Conservation (phyloP, 1,140 invertebrate species). For the Drosophila orena region DNA sequence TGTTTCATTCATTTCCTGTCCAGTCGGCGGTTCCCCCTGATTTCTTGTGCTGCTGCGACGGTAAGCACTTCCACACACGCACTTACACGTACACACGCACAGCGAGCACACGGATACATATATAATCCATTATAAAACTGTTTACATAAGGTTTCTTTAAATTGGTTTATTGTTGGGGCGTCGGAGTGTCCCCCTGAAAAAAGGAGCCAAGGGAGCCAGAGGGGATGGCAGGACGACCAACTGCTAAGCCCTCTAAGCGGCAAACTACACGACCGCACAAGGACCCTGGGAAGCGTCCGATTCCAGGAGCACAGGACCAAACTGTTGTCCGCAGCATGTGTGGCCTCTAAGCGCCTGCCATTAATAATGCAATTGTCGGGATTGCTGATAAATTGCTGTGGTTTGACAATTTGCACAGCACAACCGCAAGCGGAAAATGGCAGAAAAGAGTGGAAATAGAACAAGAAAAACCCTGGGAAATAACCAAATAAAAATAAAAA, state of each 20-base stretch:
- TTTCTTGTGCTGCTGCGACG: constrained; percentile 13
- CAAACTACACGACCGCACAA: constrained; percentile 36
- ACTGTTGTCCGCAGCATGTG: constrained; percentile 49
- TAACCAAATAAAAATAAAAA: neutral
- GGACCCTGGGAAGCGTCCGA: constrained; percentile 20
- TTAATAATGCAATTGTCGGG: constrained; percentile 77
- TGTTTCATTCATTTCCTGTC: constrained; percentile 39
- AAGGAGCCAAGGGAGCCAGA: too few species aligned
- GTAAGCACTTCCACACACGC: constrained; percentile 8
- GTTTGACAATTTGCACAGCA: constrained; percentile 68
- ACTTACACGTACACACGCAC: neutral
- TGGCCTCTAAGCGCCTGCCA: constrained; percentile 69
- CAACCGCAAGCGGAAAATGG: constrained; percentile 50
- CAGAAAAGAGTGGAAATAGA: constrained; percentile 13
- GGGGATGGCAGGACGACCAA: neutral
- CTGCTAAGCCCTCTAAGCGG: constrained; percentile 52
- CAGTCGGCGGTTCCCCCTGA: constrained; percentile 5
- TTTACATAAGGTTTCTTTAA: constrained; percentile 81
- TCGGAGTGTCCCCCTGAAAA: constrained; percentile 8
- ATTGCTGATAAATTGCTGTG: constrained; percentile 77
- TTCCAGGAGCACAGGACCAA: constrained; percentile 17
- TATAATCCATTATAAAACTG: constrained; percentile 79
- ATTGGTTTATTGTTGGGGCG: constrained; percentile 77
- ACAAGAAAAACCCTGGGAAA: constrained; percentile 7
- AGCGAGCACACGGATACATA: constrained; percentile 45